These are phyloP conservation scores for Drosophila repleta DNA, from an alignment of 1,140 invertebrate genomes.

Conservation along the genomic window DNA sequence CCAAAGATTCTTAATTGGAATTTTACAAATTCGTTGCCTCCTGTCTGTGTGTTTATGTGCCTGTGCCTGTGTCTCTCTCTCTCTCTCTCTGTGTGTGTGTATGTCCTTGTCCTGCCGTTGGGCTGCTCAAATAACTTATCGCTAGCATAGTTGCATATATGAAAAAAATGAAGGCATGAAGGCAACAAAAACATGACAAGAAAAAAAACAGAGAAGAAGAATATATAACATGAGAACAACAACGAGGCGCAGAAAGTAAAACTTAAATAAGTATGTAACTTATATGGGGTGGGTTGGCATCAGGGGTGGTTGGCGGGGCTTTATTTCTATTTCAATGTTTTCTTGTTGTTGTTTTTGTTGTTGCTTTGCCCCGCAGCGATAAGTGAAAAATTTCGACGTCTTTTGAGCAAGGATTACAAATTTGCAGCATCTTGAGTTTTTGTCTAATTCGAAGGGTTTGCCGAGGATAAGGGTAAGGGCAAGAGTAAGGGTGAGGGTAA, in stretches of 20 bases:
- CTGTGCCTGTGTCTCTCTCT: constrained; percentile 9
- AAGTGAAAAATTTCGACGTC: constrained; percentile 76
- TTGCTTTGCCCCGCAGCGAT: constrained; percentile 56
- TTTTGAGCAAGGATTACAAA: constrained; percentile 73
- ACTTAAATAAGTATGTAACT: constrained; percentile 73
- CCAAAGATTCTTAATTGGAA: constrained; percentile 82
- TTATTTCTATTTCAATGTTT: neutral
- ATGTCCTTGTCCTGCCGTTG: constrained; percentile 36
- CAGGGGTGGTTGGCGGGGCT: constrained; percentile 25
- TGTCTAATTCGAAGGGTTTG: constrained; percentile 67
- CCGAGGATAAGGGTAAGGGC: constrained; percentile 9
- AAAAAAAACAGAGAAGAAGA: constrained; percentile 13
- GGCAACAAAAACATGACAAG: constrained; percentile 22
- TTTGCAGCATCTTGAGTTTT: constrained; percentile 78
- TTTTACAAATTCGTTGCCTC: constrained; percentile 79
- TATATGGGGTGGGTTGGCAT: constrained; percentile 33
- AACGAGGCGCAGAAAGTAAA: constrained; percentile 66
- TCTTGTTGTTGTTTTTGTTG: too few species aligned
- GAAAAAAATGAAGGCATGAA: constrained; percentile 64
- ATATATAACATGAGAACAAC: constrained; percentile 9
- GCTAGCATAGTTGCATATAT: constrained; percentile 73
- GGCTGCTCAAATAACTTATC: constrained; percentile 75
- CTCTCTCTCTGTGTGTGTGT: constrained; percentile 4
- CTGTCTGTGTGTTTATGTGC: constrained; percentile 5
- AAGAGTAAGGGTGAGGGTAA: neutral